Conservation (phyloP, 2,888 invertebrate genomes). For the Plebejus argus region DNA sequence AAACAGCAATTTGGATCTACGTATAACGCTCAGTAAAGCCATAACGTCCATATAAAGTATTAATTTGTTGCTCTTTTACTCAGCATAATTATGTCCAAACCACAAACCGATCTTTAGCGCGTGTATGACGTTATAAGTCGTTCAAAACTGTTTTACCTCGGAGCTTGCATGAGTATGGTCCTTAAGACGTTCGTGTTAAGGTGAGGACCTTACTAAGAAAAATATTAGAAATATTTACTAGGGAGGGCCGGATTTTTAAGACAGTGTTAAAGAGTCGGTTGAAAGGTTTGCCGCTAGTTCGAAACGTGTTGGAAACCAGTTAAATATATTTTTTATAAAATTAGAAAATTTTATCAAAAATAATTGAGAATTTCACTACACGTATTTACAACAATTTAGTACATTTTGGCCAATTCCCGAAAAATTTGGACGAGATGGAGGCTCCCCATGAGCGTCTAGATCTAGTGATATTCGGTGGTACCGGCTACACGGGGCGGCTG, state of each 20-base stretch:
- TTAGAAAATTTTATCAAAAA: not conserved
- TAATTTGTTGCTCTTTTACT: not conserved
- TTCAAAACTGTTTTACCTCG: not conserved
- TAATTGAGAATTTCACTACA: not conserved
- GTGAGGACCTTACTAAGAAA: not conserved
- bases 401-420: not conserved
- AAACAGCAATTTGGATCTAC: not conserved
- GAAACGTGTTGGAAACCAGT: too few species aligned
- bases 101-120: not conserved
- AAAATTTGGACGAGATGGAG: not conserved
- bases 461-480: constrained; percentile 95
- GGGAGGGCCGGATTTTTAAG: not conserved
- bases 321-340: too few species aligned
- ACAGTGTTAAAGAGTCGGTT: not conserved
- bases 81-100: too few species aligned
- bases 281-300: too few species aligned
- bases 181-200: not conserved
- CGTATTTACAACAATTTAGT: not conserved
- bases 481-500: constrained; percentile 95
- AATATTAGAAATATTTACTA: not conserved
- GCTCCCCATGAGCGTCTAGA: constrained; percentile 77
- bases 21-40: not conserved
- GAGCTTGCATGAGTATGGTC: not conserved
- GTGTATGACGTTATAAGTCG: not conserved
- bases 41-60: not conserved